These are phyloP conservation scores for Thera obeliscata DNA, from an alignment of 2,888 invertebrate genomes.

Conservation along the genomic window DNA sequence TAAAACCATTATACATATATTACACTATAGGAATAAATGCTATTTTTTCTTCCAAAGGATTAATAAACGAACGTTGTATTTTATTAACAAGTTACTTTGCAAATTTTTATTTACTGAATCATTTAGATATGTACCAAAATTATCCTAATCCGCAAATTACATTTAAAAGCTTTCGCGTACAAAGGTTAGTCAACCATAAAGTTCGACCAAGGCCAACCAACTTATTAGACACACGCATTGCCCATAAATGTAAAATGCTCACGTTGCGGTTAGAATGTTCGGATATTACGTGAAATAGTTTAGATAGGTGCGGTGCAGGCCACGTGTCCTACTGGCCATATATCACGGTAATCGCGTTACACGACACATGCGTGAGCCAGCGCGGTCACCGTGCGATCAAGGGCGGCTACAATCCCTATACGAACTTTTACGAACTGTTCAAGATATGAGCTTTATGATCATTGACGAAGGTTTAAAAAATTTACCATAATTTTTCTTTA, in stretches of 20 bases:
- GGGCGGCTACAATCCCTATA: conserved; percentile 80
- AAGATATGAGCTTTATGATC: conserved; percentile 38
- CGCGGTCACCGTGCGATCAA: conserved; percentile 65
- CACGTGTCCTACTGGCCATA: conserved; percentile 36
- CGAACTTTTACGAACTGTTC: conserved; percentile 40
- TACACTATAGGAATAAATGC: too few species aligned
- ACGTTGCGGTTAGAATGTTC: conserved; percentile 36
- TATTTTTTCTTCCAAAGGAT: too few species aligned
- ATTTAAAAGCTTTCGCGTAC: conserved; percentile 1
- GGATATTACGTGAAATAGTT: conserved; percentile 37
- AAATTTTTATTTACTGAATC: neutral
- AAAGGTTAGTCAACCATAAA: conserved; percentile 23
- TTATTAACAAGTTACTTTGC: neutral
- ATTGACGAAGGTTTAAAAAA: neutral
- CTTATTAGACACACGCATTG: conserved; percentile 23
- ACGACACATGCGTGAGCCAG: conserved; percentile 53
- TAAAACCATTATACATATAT: too few species aligned
- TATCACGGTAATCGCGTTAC: conserved; percentile 41
- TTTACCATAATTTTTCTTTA: too few species aligned
- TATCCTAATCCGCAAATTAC: neutral
- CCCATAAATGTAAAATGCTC: conserved; percentile 10
- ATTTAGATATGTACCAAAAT: neutral
- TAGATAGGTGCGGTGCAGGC: conserved; percentile 39
- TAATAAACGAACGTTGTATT: too few species aligned
- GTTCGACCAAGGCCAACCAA: conserved; percentile 18